Evolutionary conservation across 2,797 vertebrate genomes (phyloP).

Genomic region (Poeciliopsis paucimaculata): DNA sequence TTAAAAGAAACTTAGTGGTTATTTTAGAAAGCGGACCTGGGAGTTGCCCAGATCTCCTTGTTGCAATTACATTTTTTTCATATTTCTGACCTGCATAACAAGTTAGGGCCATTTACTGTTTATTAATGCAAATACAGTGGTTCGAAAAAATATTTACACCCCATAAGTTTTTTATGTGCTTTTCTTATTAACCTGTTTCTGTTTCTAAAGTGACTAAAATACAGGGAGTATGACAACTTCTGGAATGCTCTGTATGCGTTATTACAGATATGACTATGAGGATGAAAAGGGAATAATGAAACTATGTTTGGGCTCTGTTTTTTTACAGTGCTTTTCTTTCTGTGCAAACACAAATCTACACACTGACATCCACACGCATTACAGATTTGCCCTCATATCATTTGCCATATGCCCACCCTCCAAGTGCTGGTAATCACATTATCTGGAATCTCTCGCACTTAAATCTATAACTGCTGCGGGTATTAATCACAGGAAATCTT

Average conservation of each 20-base stretch:
- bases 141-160: background rate
- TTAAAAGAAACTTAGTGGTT: slow-evolving; percentile 28
- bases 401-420: slow-evolving; percentile 72
- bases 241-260: slow-evolving; percentile 8
- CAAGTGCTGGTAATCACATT: slow-evolving; percentile 81
- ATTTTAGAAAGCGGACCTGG: slow-evolving; percentile 29
- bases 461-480: slow-evolving; percentile 83
- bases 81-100: slow-evolving; percentile 2
- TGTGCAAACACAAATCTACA: slow-evolving; percentile 10
- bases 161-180: background rate
- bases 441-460: slow-evolving; percentile 79
- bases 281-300: slow-evolving; percentile 49
- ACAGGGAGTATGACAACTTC: background rate
- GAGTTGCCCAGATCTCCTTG: slow-evolving; percentile 22
- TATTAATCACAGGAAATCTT: slow-evolving; percentile 83
- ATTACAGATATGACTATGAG: slow-evolving; percentile 58
- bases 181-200: background rate
- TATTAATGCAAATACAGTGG: background rate
- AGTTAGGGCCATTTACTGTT: background rate
- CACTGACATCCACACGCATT: slow-evolving; percentile 13
- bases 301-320: slow-evolving; percentile 40
- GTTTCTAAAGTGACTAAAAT: background rate
- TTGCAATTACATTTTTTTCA: slow-evolving; percentile 20
- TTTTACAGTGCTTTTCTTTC: slow-evolving; percentile 36
- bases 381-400: slow-evolving; percentile 53